These are phyloP conservation scores for Monodelphis domestica DNA, from an alignment of 2,797 vertebrate genomes.

Conservation along the genomic window DNA sequence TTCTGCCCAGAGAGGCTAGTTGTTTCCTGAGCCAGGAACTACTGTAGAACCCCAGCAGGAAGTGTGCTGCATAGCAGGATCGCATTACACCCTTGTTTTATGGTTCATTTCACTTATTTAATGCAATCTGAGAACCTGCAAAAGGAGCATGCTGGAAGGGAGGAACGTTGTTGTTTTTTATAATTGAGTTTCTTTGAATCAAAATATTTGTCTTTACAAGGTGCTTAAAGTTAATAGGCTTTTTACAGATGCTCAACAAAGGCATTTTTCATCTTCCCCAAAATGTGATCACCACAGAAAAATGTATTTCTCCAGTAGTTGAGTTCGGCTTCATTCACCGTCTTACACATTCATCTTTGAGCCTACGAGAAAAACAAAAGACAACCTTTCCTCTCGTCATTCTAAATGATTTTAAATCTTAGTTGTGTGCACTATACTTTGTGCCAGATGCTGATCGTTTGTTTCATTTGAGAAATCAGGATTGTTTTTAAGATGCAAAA, in stretches of 20 bases:
- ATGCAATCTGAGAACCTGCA: conserved; percentile 85
- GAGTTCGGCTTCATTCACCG: conserved; percentile 54
- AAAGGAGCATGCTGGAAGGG: conserved; percentile 79
- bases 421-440: conserved; percentile 42
- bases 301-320: conserved; percentile 20
- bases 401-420: conserved; percentile 64
- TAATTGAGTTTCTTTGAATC: conserved; percentile 75
- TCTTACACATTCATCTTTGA: conserved; percentile 25
- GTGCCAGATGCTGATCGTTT: not conserved
- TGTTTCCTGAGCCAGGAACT: conserved; percentile 88
- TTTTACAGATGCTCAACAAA: conserved; percentile 54
- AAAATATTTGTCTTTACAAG: conserved; percentile 73
- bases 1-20: conserved; percentile 78
- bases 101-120: conserved; percentile 88
- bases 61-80: conserved; percentile 83
- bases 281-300: conserved; percentile 48
- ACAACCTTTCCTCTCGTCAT: conserved; percentile 49
- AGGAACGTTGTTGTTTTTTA: conserved; percentile 77
- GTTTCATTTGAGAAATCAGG: not conserved
- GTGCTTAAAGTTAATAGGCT: conserved; percentile 60
- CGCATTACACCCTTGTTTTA: conserved; percentile 86
- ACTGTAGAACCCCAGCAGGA: conserved; percentile 85
- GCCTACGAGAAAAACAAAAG: conserved; percentile 31
- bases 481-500: conserved; percentile 63
- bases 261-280: conserved; percentile 47